These are phyloP conservation scores for Chromobotia macracanthus DNA, from an alignment of 2,797 vertebrate species.

Conservation along the genomic window DNA sequence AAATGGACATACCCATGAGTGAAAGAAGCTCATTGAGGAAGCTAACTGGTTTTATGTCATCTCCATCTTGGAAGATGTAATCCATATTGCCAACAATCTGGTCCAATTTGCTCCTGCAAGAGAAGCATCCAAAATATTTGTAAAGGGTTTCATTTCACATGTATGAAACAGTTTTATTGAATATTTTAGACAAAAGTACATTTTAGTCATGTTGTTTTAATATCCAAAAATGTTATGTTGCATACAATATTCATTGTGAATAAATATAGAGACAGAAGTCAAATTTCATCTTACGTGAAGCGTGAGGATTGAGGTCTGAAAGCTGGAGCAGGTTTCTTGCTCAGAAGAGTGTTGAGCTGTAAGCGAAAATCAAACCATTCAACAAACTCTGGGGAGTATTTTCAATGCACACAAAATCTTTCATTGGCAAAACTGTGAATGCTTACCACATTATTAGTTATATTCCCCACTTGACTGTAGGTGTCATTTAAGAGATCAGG, in stretches of 20 bases:
- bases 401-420: not conserved
- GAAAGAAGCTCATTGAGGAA: not conserved
- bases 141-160: not conserved
- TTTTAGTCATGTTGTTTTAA: too few relatives aligned
- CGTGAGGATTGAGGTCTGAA: not conserved
- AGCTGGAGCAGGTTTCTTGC: not conserved
- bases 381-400: not conserved
- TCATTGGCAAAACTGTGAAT: not conserved
- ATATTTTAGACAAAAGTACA: too few relatives aligned
- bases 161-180: too few relatives aligned
- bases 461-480: not conserved
- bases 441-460: not conserved
- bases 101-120: not conserved
- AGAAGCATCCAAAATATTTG: too few relatives aligned
- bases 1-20: too few relatives aligned
- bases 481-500: not conserved
- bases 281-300: not conserved
- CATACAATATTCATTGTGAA: too few relatives aligned
- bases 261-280: not conserved
- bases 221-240: not conserved
- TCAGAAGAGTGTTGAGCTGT: slow-evolving; percentile 31
- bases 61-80: not conserved
- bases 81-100: not conserved
- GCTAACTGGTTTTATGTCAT: not conserved
- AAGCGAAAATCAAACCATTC: not conserved